phyloP scores from a whole-genome alignment of 2,888 invertebrate species.

The Tethea ocularis region DNA sequence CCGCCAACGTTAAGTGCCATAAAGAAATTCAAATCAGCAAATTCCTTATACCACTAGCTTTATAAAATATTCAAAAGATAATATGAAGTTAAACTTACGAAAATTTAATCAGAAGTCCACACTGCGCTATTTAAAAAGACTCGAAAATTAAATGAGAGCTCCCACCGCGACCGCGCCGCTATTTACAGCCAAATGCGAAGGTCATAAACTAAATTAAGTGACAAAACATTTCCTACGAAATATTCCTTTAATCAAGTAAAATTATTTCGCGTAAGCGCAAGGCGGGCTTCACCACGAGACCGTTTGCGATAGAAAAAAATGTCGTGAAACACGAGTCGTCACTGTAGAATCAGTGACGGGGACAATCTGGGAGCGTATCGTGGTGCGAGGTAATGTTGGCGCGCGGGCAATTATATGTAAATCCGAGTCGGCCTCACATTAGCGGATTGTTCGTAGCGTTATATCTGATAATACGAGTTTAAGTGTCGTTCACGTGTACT shows the following conservation, averaged over 20 bases:
- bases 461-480: conserved; percentile 53
- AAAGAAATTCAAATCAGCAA: too few species aligned
- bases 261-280: conserved; percentile 7
- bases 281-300: background rate
- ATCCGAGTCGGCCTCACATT: conserved; percentile 38
- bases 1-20: too few species aligned
- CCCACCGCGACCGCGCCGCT: background rate
- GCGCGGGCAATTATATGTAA: conserved; percentile 37
- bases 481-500: conserved; percentile 40
- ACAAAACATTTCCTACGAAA: conserved; percentile 11
- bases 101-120: too few species aligned
- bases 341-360: background rate
- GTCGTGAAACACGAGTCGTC: background rate
- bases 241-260: conserved; percentile 11
- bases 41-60: too few species aligned
- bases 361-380: conserved; percentile 15
- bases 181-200: conserved; percentile 6
- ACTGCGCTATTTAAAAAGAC: too few species aligned
- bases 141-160: background rate
- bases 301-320: background rate
- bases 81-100: too few species aligned
- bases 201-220: conserved; percentile 9
- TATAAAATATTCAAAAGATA: too few species aligned
- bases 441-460: conserved; percentile 40
- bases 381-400: conserved; percentile 5